Conservation (phyloP, 2,113 vertebrate species). For the Rhabdomys dilectus region DNA sequence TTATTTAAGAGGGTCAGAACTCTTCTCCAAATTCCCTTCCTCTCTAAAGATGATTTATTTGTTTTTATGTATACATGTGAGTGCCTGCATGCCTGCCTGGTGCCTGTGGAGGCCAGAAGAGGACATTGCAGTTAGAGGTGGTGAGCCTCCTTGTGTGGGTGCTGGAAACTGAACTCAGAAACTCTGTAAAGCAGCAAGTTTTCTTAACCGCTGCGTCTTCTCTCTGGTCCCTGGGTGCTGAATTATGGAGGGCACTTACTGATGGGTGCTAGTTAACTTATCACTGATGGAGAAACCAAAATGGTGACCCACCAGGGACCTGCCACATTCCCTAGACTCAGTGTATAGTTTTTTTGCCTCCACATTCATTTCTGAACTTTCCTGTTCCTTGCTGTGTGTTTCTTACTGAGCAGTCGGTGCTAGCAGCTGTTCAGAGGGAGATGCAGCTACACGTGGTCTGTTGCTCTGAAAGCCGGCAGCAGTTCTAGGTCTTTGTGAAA, state of each 20-base stretch:
- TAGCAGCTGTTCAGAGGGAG: too few relatives aligned
- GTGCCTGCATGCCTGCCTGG: not conserved
- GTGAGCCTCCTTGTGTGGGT: not conserved
- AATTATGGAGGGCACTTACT: not conserved
- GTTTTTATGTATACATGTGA: not conserved
- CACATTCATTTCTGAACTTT: not conserved
- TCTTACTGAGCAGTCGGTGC: not conserved
- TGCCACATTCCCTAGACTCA: not conserved
- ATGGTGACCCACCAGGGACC: not conserved
- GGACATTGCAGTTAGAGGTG: not conserved
- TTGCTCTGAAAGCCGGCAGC: not conserved
- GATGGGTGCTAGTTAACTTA: not conserved
- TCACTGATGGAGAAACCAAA: constrained; percentile 18
- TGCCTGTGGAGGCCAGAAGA: not conserved
- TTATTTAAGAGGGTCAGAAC: not conserved
- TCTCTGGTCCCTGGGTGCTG: not conserved
- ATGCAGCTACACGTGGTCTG: not conserved
- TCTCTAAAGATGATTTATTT: not conserved
- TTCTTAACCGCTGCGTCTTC: not conserved
- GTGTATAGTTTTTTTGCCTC: not conserved
- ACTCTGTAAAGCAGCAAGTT: not conserved
- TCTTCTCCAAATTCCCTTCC: not conserved
- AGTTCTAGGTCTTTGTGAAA: too few relatives aligned
- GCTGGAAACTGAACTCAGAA: not conserved
- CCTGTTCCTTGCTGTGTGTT: not conserved